A percentile compares a stretch with the other conserved stretches of the same genome.
Conservation (phyloP, 2,113 vertebrate species). For the Lasiurus cinereus region DNA sequence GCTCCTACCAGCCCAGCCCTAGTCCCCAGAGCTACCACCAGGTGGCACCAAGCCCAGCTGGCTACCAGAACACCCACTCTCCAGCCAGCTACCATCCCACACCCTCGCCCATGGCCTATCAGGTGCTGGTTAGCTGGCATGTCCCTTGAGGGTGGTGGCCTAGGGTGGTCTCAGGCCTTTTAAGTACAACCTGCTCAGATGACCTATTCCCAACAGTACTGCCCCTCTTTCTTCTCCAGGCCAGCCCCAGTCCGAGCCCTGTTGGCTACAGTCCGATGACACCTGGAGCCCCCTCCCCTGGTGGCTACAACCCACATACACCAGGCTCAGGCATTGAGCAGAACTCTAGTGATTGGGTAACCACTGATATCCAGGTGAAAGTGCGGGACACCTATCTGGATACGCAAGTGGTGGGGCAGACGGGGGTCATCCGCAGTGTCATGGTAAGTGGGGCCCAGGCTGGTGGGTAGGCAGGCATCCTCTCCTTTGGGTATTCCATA, state of each 20-base stretch:
- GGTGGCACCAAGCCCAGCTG: constrained; percentile 95
- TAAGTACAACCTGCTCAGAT: neutral
- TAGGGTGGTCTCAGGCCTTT: neutral
- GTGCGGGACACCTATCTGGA: constrained; percentile 95
- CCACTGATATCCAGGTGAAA: constrained; percentile 95
- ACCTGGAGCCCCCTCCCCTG: constrained; percentile 95
- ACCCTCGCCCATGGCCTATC: constrained; percentile 96
- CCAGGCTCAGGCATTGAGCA: constrained; percentile 97
- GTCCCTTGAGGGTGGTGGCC: neutral
- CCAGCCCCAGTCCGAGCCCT: constrained; percentile 95
- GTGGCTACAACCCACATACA: constrained; percentile 96
- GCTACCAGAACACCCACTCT: constrained; percentile 97
- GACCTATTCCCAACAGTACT: neutral
- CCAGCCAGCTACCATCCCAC: constrained; percentile 97
- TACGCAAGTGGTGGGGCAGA: constrained; percentile 92
- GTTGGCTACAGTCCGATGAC: constrained; percentile 98
- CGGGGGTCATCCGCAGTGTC: constrained; percentile 93
- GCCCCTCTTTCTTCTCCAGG: constrained; percentile 83
- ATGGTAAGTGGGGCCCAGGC: constrained; percentile 87
- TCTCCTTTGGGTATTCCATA: neutral
- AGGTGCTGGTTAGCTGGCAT: constrained; percentile 86
- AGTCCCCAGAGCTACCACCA: constrained; percentile 97
- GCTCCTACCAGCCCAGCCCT: constrained; percentile 97
- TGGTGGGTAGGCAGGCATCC: neutral
- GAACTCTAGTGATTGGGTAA: constrained; percentile 95